Percentiles rank a stretch among this genome's conserved stretches.
These are phyloP conservation scores for Oasisia sp. DNA, from an alignment of 2,888 invertebrate genomes.

Conservation along the genomic window DNA sequence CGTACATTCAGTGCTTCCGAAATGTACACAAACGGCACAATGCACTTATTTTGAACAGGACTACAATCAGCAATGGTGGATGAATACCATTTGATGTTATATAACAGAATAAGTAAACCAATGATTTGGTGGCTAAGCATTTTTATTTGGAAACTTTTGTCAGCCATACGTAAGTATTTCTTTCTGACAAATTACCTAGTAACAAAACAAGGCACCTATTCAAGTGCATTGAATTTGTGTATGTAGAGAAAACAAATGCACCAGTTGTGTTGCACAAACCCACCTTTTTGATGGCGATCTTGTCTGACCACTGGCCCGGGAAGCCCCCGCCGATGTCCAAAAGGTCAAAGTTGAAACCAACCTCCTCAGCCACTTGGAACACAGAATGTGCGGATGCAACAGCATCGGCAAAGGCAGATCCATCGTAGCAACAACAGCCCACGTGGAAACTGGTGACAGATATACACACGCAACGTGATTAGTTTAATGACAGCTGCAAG, in stretches of 20 bases:
- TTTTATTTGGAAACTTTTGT: neutral
- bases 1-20: too few species aligned
- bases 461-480: constrained; percentile 6
- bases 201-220: neutral
- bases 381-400: constrained; percentile 78
- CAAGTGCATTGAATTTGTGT: neutral
- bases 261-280: constrained; percentile 26
- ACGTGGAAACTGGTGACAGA: constrained; percentile 85
- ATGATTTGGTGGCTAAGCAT: neutral
- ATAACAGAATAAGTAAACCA: neutral
- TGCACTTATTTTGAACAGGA: too few species aligned
- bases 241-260: neutral
- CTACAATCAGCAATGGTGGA: too few species aligned
- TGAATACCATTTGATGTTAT: too few species aligned
- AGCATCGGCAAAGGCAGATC: constrained; percentile 83
- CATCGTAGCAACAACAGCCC: constrained; percentile 89
- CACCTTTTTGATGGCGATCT: constrained; percentile 77
- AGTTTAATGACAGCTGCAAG: neutral
- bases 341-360: constrained; percentile 82
- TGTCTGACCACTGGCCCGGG: constrained; percentile 76
- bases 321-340: constrained; percentile 91
- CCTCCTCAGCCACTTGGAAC: constrained; percentile 77
- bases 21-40: too few species aligned
- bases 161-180: neutral
- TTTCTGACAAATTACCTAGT: neutral